These are phyloP conservation scores for Gephyroberyx darwinii DNA, from an alignment of 2,797 vertebrate genomes.

Conservation along the genomic window DNA sequence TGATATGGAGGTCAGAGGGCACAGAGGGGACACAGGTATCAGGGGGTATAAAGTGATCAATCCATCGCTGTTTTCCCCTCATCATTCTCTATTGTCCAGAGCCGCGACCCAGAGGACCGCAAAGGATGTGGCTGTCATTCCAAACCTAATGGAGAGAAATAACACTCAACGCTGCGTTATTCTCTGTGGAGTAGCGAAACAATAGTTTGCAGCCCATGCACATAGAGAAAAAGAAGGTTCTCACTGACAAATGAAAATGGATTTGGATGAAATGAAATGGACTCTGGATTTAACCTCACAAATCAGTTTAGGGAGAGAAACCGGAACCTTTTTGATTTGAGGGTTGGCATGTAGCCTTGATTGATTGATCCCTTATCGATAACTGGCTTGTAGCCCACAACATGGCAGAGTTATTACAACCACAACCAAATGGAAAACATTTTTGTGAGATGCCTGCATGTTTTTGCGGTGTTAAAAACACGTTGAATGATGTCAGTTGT, in stretches of 20 bases:
- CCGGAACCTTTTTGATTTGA: no score
- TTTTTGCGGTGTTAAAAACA: neutral
- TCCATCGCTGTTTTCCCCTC: slow-evolving; percentile 34
- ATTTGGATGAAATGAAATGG: no score
- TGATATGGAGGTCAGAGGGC: slow-evolving; percentile 64
- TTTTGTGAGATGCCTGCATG: neutral
- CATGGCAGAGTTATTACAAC: no score
- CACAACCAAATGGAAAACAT: neutral
- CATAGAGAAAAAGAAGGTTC: slow-evolving; percentile 27
- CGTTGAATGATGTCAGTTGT: neutral
- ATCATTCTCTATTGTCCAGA: neutral
- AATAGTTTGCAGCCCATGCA: slow-evolving; percentile 22
- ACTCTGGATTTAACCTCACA: no score
- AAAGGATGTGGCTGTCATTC: slow-evolving; percentile 57
- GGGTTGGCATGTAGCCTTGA: neutral
- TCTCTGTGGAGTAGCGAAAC: slow-evolving; percentile 14
- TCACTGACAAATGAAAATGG: no score
- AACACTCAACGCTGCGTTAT: slow-evolving; percentile 21
- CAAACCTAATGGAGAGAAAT: slow-evolving; percentile 48
- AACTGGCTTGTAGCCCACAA: no score
- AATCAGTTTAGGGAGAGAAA: no score
- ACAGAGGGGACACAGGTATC: slow-evolving; percentile 47
- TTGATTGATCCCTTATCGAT: neutral
- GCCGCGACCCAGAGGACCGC: slow-evolving; percentile 39
- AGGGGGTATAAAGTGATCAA: slow-evolving; percentile 52